Conservation (phyloP, 2,113 vertebrate genomes). For the Osmerus mordax region DNA sequence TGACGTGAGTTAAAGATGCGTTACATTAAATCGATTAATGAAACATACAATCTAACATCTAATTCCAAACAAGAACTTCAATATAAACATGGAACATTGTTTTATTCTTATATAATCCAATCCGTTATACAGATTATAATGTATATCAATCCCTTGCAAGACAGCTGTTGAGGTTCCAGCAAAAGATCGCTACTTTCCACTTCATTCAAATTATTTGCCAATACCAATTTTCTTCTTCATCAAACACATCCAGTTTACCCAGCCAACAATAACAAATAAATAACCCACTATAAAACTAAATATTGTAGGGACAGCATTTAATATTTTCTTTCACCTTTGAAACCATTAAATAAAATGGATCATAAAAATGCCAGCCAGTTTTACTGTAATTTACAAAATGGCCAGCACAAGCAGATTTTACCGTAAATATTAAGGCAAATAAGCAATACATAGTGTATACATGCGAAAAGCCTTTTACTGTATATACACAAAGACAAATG, state of each 20-base stretch:
- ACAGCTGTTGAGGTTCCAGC: slow-evolving; percentile 24
- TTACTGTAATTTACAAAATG: slow-evolving; percentile 15
- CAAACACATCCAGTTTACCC: slow-evolving; percentile 33
- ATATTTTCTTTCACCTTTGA: slow-evolving; percentile 24
- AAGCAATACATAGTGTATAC: slow-evolving; percentile 39
- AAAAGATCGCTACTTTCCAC: slow-evolving; percentile 23
- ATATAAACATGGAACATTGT: slow-evolving; percentile 13
- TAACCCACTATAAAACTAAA: slow-evolving; percentile 48
- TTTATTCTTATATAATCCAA: slow-evolving; percentile 61
- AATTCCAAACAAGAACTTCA: slow-evolving; percentile 4
- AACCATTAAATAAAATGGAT: slow-evolving; percentile 21
- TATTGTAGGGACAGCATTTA: slow-evolving; percentile 36
- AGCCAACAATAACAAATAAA: slow-evolving; percentile 59
- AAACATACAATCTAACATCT: background rate
- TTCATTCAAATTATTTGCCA: slow-evolving; percentile 8
- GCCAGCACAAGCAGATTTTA: slow-evolving; percentile 46
- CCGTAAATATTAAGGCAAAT: slow-evolving; percentile 46
- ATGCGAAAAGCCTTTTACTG: slow-evolving; percentile 41
- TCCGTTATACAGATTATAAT: slow-evolving; percentile 50
- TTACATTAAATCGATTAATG: background rate
- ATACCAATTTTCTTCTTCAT: slow-evolving; percentile 10
- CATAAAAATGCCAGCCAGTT: slow-evolving; percentile 19
- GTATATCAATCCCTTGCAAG: slow-evolving; percentile 51
- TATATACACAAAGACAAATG: slow-evolving; percentile 42
- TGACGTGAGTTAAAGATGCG: too few relatives aligned